A percentile compares a stretch with the other conserved stretches of the same genome.
These are phyloP conservation scores for Agrotis segetum DNA, from an alignment of 2,888 invertebrate species.

Conservation along the genomic window DNA sequence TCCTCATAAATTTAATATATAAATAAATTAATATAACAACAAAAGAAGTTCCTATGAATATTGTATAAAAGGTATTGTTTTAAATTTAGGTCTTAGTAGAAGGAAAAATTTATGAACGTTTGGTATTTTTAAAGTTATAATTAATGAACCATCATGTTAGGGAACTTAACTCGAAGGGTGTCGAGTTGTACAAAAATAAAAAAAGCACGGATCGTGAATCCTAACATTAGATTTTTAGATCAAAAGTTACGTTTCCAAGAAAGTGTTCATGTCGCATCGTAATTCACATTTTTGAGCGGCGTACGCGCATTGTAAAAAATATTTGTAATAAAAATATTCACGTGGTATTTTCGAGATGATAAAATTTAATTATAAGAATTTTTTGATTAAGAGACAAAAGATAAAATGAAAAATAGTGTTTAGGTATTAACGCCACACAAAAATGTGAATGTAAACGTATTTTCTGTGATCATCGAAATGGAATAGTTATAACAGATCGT, in stretches of 20 bases:
- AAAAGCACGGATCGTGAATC: constrained; percentile 90
- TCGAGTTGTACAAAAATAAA: constrained; percentile 85
- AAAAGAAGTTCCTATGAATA: constrained; percentile 91
- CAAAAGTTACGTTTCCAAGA: constrained; percentile 89
- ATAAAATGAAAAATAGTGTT: constrained; percentile 72
- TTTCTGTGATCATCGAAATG: constrained; percentile 89
- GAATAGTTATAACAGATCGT: constrained; percentile 86
- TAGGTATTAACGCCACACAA: constrained; percentile 69
- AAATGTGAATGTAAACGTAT: constrained; percentile 74
- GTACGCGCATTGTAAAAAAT: constrained; percentile 64
- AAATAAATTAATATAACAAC: constrained; percentile 90
- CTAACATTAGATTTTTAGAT: constrained; percentile 89
- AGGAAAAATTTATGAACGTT: constrained; percentile 90
- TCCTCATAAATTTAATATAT: constrained; percentile 90
- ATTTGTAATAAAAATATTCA: constrained; percentile 71
- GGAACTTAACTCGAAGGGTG: constrained; percentile 78
- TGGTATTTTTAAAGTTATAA: constrained; percentile 90
- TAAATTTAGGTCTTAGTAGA: constrained; percentile 91
- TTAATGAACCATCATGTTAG: constrained; percentile 85
- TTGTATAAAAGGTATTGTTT: constrained; percentile 91
- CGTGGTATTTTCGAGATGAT: constrained; percentile 81
- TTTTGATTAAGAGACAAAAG: constrained; percentile 74
- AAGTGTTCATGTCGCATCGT: constrained; percentile 85
- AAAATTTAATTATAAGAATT: constrained; percentile 73
- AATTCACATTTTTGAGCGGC: constrained; percentile 74